phyloP scores from a whole-genome alignment of 2,113 vertebrate species.

The Strix uralensis region DNA sequence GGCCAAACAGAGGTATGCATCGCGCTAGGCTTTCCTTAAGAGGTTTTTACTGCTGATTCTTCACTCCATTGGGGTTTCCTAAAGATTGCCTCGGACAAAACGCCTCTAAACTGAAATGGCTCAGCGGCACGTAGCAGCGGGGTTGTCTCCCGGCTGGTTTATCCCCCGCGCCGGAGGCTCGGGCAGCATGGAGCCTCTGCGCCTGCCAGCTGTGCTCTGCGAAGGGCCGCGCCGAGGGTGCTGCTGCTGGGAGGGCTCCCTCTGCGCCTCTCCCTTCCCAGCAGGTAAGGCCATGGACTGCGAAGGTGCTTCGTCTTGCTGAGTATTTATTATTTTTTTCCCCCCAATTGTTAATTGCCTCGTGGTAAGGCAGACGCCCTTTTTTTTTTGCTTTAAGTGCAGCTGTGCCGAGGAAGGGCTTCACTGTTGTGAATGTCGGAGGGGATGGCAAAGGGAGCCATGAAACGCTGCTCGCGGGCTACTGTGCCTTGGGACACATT shows the following conservation, averaged over 20 bases:
- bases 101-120: not conserved
- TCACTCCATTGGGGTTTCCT: not conserved
- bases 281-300: not conserved
- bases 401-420: not conserved
- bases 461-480: not conserved
- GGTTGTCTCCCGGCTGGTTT: not conserved
- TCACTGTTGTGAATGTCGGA: not conserved
- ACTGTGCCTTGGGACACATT: not conserved
- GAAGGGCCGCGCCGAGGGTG: not conserved
- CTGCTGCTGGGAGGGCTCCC: not conserved
- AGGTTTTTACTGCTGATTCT: not conserved
- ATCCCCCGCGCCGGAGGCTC: not conserved
- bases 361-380: not conserved
- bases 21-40: not conserved
- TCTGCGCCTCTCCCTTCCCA: not conserved
- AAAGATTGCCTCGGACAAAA: not conserved
- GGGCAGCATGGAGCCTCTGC: not conserved
- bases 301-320: not conserved
- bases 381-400: not conserved
- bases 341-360: not conserved
- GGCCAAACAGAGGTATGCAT: not conserved
- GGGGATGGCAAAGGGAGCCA: not conserved
- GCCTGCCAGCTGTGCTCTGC: not conserved
- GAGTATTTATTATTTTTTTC: not conserved
- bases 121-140: not conserved